These are phyloP conservation scores for Meteorus cinctellus DNA, from an alignment of 2,888 invertebrate genomes.

Conservation along the genomic window DNA sequence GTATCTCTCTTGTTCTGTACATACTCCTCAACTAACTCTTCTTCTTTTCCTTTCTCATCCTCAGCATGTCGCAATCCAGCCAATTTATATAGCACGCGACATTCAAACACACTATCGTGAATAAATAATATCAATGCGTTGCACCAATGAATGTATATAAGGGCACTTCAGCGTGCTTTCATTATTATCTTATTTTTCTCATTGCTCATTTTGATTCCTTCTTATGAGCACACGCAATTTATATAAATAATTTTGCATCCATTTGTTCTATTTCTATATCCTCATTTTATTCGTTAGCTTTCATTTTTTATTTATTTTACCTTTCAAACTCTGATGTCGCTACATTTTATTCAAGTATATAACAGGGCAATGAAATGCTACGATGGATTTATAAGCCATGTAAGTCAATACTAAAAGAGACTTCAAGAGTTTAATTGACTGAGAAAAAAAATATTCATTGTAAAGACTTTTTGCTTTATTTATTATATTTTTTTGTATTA, in stretches of 20 bases:
- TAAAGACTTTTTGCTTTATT: neutral
- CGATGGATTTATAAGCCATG: constrained; percentile 69
- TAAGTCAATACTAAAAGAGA: constrained; percentile 61
- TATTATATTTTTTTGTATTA: neutral
- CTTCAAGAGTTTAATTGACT: constrained; percentile 48
- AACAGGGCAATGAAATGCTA: constrained; percentile 39
- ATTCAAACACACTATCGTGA: constrained; percentile 52
- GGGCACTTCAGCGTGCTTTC: neutral
- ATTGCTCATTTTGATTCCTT: neutral
- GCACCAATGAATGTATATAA: neutral
- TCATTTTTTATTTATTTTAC: neutral
- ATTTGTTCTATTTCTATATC: neutral
- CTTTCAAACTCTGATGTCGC: too few relatives aligned
- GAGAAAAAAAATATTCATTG: constrained; percentile 22
- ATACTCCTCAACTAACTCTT: neutral
- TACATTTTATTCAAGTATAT: constrained; percentile 15
- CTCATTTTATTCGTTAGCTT: neutral
- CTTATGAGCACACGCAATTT: neutral
- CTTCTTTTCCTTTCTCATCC: neutral
- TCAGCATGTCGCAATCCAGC: constrained; percentile 55
- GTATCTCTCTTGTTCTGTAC: constrained; percentile 56
- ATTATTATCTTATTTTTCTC: constrained; percentile 5
- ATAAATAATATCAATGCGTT: neutral
- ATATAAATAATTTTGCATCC: neutral
- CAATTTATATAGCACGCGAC: constrained; percentile 66